These are phyloP conservation scores for Pelobates fuscus DNA, from an alignment of 2,113 vertebrate genomes.

Conservation along the genomic window DNA sequence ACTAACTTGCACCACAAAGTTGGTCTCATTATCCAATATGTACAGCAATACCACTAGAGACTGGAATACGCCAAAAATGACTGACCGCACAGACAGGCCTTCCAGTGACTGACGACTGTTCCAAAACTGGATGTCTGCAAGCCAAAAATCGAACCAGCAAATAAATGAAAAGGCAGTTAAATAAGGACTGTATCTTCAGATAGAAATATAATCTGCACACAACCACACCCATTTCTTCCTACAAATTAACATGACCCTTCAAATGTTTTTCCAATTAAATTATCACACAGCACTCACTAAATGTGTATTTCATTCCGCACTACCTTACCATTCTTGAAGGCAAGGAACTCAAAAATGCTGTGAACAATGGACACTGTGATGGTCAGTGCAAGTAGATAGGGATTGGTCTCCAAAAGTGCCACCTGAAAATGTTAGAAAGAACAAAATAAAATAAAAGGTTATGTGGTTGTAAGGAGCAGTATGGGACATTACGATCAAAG, in stretches of 20 bases:
- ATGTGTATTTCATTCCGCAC: not conserved
- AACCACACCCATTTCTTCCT: too few relatives aligned
- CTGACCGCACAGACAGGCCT: slow-evolving; percentile 90
- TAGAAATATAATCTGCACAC: too few relatives aligned
- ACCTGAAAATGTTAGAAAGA: slow-evolving; percentile 63
- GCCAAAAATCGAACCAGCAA: not conserved
- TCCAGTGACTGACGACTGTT: slow-evolving; percentile 96
- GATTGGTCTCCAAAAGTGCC: slow-evolving; percentile 91
- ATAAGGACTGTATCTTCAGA: not conserved
- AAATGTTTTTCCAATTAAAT: too few relatives aligned
- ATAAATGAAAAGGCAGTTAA: not conserved
- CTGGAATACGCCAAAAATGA: slow-evolving; percentile 93
- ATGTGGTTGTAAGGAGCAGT: rapidly evolving
- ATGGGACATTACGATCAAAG: too few relatives aligned
- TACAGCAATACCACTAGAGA: slow-evolving; percentile 92
- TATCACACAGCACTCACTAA: too few relatives aligned
- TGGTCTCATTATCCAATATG: slow-evolving; percentile 95
- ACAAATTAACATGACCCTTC: too few relatives aligned
- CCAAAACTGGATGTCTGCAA: slow-evolving; percentile 95
- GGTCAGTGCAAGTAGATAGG: slow-evolving; percentile 88
- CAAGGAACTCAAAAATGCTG: slow-evolving; percentile 93
- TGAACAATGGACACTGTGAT: slow-evolving; percentile 92
- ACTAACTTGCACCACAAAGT: slow-evolving; percentile 96
- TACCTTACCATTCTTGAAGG: slow-evolving; percentile 89
- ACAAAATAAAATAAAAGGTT: slow-evolving; percentile 13